These are phyloP conservation scores for Eupithecia abbreviata DNA, from an alignment of 2,888 invertebrate genomes.

Conservation along the genomic window DNA sequence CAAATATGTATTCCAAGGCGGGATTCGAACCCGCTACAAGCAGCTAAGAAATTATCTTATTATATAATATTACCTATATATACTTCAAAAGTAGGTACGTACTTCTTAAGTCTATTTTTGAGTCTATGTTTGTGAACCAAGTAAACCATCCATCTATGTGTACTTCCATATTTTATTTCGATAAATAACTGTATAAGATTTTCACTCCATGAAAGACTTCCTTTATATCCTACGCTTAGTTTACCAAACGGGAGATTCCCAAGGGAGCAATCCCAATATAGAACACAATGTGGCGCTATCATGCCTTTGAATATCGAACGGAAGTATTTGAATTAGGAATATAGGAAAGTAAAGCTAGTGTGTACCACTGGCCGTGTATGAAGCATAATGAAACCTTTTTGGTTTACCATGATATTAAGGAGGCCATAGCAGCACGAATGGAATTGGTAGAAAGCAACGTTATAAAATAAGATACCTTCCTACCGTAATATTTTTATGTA, in stretches of 20 bases:
- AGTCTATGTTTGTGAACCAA: no score
- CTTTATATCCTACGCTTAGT: conserved; percentile 31
- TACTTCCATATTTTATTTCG: not conserved
- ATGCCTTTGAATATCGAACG: conserved; percentile 18
- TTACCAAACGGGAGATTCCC: conserved; percentile 24
- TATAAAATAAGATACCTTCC: not conserved
- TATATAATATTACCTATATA: no score
- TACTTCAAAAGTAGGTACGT: no score
- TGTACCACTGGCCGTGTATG: not conserved
- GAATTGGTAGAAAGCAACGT: not conserved
- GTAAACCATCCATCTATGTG: no score
- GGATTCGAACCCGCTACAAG: no score
- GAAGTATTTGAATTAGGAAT: conserved; percentile 19
- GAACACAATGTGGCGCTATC: conserved; percentile 33
- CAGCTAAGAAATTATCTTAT: no score
- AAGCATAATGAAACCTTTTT: not conserved
- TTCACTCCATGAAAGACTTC: conserved; percentile 29
- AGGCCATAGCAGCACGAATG: not conserved
- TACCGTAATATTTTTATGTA: not conserved
- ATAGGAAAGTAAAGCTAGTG: conserved; percentile 3
- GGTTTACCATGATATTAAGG: not conserved
- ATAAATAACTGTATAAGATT: not conserved
- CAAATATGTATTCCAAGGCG: no score
- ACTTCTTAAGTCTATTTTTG: no score
- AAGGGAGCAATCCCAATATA: conserved; percentile 30